Evolutionary conservation across 2,797 vertebrate genomes (phyloP).

Genomic region (Pseudochirops cupreus): DNA sequence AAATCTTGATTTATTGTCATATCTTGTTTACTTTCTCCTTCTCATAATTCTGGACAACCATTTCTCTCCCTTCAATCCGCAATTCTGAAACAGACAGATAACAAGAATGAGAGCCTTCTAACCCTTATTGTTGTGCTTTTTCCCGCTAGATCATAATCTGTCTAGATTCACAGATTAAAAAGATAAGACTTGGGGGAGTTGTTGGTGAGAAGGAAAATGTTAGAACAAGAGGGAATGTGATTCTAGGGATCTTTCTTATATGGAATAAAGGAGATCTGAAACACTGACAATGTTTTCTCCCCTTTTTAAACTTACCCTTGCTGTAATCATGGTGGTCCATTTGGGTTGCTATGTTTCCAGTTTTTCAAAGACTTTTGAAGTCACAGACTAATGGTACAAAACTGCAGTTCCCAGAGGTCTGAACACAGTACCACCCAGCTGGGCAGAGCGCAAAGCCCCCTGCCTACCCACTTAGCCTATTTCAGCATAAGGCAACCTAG

Average conservation of each 20-base stretch:
- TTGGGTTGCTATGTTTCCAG: neutral
- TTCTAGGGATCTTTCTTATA: neutral
- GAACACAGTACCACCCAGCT: neutral
- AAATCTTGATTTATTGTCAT: neutral
- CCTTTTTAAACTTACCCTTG: neutral
- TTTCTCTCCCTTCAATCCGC: neutral
- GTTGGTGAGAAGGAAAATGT: neutral
- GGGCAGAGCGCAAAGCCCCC: neutral
- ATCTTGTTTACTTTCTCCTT: neutral
- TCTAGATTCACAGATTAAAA: neutral
- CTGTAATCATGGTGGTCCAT: neutral
- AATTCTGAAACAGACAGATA: neutral
- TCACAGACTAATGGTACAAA: neutral
- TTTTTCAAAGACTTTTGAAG: neutral
- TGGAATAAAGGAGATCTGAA: neutral
- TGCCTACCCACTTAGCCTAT: neutral
- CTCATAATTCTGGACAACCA: neutral
- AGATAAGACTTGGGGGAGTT: neutral
- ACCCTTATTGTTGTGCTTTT: neutral
- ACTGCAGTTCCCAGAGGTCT: neutral
- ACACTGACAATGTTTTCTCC: neutral
- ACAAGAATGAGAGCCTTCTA: neutral
- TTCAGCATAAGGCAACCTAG: neutral
- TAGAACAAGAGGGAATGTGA: neutral
- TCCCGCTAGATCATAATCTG: neutral